These are phyloP conservation scores for Biston betularia DNA, from an alignment of 2,888 invertebrate genomes.

Conservation along the genomic window DNA sequence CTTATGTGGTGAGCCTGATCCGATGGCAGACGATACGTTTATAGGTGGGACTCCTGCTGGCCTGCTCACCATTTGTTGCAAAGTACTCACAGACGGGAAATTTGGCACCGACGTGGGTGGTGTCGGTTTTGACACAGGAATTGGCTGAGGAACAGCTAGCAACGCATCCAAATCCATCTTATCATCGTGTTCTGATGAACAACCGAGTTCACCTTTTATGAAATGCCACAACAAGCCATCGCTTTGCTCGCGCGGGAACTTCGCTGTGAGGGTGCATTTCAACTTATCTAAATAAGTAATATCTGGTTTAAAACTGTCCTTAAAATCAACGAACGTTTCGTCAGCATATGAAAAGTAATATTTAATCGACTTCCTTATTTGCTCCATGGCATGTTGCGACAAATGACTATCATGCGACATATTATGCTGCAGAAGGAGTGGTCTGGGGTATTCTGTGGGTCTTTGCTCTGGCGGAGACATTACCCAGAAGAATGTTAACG, in stretches of 20 bases:
- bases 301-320: constrained; percentile 89
- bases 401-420: constrained; percentile 93
- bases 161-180: constrained; percentile 87
- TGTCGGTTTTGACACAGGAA: constrained; percentile 77
- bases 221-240: constrained; percentile 93
- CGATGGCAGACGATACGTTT: constrained; percentile 77
- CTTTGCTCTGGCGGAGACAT: constrained; percentile 97
- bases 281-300: constrained; percentile 94
- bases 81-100: constrained; percentile 81
- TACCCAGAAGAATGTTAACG: constrained; percentile 96
- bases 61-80: constrained; percentile 83
- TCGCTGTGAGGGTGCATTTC: constrained; percentile 92
- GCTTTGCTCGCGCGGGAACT: constrained; percentile 93
- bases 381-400: constrained; percentile 92
- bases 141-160: constrained; percentile 86
- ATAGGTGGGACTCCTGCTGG: constrained; percentile 83
- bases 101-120: constrained; percentile 73
- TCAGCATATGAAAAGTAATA: constrained; percentile 90
- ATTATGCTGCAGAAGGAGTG: constrained; percentile 95
- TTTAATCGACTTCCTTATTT: constrained; percentile 94
- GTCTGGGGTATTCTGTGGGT: constrained; percentile 96
- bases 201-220: constrained; percentile 91
- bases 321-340: constrained; percentile 77
- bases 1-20: constrained; percentile 83
- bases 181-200: constrained; percentile 88